These are phyloP conservation scores for Drosophila ficusphila DNA, from an alignment of 1,140 invertebrate species.

Conservation along the genomic window DNA sequence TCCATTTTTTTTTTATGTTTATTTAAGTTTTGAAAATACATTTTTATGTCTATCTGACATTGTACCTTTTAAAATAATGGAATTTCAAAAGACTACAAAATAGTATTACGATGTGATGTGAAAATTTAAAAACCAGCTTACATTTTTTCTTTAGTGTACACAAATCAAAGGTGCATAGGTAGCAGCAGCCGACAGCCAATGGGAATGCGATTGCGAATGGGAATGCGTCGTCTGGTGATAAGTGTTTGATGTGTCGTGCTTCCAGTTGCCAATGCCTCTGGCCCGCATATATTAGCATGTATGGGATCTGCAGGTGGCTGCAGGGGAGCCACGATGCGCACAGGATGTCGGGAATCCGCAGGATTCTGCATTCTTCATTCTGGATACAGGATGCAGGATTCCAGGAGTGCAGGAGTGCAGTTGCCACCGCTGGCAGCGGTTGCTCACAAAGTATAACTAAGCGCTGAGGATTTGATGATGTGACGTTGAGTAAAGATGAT, in stretches of 20 bases:
- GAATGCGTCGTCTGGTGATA: conserved; percentile 44
- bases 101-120: too few relatives aligned
- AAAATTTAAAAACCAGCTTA: too few relatives aligned
- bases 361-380: too few relatives aligned
- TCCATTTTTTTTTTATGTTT: too few relatives aligned
- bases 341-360: conserved; percentile 13
- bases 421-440: conserved; percentile 12
- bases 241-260: conserved; percentile 61
- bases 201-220: conserved; percentile 39
- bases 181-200: conserved; percentile 21
- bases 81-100: too few relatives aligned
- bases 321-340: background rate
- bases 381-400: conserved; percentile 4
- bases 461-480: conserved; percentile 76
- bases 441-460: conserved; percentile 69
- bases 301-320: conserved; percentile 18
- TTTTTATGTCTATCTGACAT: too few relatives aligned
- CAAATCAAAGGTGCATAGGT: conserved; percentile 31
- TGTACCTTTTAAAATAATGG: too few relatives aligned
- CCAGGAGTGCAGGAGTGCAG: conserved; percentile 27
- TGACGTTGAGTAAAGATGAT: conserved; percentile 82
- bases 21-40: too few relatives aligned
- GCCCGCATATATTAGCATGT: conserved; percentile 48
- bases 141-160: background rate
- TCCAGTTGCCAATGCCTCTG: conserved; percentile 16